phyloP scores from a whole-genome alignment of 2,888 invertebrate genomes.

The Aethes cnicana region DNA sequence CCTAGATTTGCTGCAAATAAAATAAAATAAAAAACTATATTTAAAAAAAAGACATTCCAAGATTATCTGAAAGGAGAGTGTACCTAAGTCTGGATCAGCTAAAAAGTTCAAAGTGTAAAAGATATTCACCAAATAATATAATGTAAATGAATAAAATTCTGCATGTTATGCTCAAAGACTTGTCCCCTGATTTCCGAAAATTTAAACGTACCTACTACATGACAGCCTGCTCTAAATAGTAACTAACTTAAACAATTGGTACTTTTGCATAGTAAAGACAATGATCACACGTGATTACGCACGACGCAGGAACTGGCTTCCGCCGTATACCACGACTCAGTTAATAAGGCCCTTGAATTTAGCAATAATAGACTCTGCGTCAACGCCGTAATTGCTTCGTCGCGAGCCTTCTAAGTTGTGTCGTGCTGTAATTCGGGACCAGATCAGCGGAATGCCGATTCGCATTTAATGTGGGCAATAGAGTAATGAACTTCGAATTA shows the following conservation, averaged over 20 bases:
- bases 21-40: neutral
- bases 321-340: conserved; percentile 48
- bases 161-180: too few relatives aligned
- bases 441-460: conserved; percentile 45
- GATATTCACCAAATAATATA: too few relatives aligned
- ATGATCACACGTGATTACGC: conserved; percentile 2
- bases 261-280: conserved; percentile 5
- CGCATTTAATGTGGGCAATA: conserved; percentile 57
- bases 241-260: neutral
- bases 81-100: too few relatives aligned
- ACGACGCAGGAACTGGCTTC: conserved; percentile 55
- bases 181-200: too few relatives aligned
- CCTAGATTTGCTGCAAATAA: neutral
- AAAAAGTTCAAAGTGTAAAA: too few relatives aligned
- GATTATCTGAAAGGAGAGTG: too few relatives aligned
- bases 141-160: too few relatives aligned
- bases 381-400: neutral
- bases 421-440: conserved; percentile 14
- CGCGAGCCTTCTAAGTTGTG: conserved; percentile 1
- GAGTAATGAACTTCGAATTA: conserved; percentile 34
- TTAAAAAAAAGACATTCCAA: too few relatives aligned
- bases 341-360: conserved; percentile 17
- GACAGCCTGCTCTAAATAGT: neutral
- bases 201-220: neutral
- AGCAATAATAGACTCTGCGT: conserved; percentile 3